Evolutionary conservation across 2,888 invertebrate species (phyloP), one percentile per base, ranked within the genome.

Genomic region (Yponomeuta sedellus): DNA sequence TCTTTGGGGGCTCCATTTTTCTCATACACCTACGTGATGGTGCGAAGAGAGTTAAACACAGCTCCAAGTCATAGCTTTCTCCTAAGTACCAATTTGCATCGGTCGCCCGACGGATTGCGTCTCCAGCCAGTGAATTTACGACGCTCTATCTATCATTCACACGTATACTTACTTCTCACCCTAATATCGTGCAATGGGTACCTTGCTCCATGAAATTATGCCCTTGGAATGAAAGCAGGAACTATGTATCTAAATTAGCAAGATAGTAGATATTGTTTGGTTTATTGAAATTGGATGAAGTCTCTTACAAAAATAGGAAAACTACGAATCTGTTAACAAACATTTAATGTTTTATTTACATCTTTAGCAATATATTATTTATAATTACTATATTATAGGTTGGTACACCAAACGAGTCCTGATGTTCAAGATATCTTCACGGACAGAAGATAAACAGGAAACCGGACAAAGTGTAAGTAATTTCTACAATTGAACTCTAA

Each of bases 291-390:
- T 6, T 5, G 16, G 16, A 16, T 52, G 44, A 16, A 52, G 34
- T 34, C 34, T 8, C 8, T 8, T 8, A 34, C 5, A 34, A 8
- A 52, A 16, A 52, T 6, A 44, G 12, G 44, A 44, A 75, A 77
- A 77, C 72, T 71, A 70, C 76, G 67, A 12, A 69, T 77, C 78
- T 85, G 83, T 90, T 89, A 90, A 91, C 90, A 90, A 90, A 90
- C 90, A 90, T 91, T 90, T 90, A 91, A 85, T 91, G 88, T 82
- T 85, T 81, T 82, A 82, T 84, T 86, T 69, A 67, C 76, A 65
- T 64, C 56, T 86, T 88, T 87, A 91, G 84, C 83, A 88, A 91
- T 91, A 91, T 91, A 91, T 90, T 91, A 91, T 88, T 86, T 90
- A 80, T 86, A 85, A 66, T 56, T 34, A 85, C 79, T 87, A 84